These are phyloP conservation scores for Acronicta psi DNA, from an alignment of 2,888 invertebrate genomes.

Conservation along the genomic window DNA sequence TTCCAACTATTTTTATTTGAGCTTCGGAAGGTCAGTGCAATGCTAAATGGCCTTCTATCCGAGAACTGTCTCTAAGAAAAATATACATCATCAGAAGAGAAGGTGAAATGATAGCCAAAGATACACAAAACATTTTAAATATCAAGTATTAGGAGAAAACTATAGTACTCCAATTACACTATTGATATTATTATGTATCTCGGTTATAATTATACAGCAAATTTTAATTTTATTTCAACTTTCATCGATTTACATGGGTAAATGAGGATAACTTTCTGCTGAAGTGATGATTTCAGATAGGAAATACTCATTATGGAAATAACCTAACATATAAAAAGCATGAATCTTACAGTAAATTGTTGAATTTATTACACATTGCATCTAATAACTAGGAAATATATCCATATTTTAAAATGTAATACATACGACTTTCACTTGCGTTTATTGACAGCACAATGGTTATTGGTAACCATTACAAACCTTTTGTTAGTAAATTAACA, in stretches of 20 bases:
- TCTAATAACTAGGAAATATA: not conserved
- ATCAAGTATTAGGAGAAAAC: no score
- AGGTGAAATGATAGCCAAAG: not conserved
- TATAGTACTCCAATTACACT: no score
- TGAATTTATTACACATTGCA: not conserved
- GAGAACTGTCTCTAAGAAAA: no score
- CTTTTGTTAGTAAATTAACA: conserved; percentile 27
- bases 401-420: not conserved
- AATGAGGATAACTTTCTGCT: no score
- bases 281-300: no score
- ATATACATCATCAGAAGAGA: no score
- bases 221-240: no score
- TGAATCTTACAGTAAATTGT: not conserved
- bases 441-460: conserved; percentile 45
- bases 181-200: no score
- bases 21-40: conserved; percentile 19
- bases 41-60: conserved; percentile 17
- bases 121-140: no score
- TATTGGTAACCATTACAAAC: conserved; percentile 8
- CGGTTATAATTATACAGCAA: no score
- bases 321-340: not conserved
- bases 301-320: not conserved
- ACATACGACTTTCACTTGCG: conserved; percentile 31
- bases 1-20: conserved; percentile 17
- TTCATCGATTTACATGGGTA: no score